Evolutionary conservation across 2,113 vertebrate species (phyloP).

Genomic region (Collichthys lucidus): DNA sequence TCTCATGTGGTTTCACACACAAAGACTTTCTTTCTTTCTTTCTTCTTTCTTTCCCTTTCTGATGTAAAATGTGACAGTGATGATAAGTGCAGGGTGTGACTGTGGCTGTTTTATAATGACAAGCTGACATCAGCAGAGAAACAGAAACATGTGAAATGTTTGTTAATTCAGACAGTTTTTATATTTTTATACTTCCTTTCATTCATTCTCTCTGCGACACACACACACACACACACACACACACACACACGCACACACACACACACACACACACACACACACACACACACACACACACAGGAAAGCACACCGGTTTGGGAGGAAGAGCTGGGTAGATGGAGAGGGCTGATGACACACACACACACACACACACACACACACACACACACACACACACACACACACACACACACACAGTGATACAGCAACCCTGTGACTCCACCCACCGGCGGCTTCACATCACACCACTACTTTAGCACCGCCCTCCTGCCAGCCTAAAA

Average conservation of each 20-base stretch:
- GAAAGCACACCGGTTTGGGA: not conserved
- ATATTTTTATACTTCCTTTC: not conserved
- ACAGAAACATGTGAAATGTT: not conserved
- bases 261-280: conserved; percentile 1
- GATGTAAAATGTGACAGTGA: not conserved
- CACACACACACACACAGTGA: conserved; percentile 20
- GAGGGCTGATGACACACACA: conserved; percentile 7
- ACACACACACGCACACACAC: conserved; percentile 6
- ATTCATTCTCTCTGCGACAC: not conserved
- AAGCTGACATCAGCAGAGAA: too few species aligned
- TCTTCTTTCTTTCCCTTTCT: not conserved
- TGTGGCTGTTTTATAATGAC: too few species aligned
- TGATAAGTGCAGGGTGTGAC: not conserved
- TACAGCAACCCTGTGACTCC: conserved; percentile 61
- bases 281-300: conserved; percentile 6
- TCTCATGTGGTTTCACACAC: not conserved
- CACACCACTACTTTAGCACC: conserved; percentile 81
- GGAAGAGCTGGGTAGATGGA: not conserved
- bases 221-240: conserved; percentile 4
- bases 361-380: not conserved
- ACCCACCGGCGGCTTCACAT: conserved; percentile 76
- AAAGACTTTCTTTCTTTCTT: not conserved
- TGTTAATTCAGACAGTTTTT: not conserved
- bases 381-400: not conserved
- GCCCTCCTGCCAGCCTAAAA: conserved; percentile 59